These are phyloP conservation scores for Antitype chi DNA, from an alignment of 2,888 invertebrate species.

Conservation along the genomic window DNA sequence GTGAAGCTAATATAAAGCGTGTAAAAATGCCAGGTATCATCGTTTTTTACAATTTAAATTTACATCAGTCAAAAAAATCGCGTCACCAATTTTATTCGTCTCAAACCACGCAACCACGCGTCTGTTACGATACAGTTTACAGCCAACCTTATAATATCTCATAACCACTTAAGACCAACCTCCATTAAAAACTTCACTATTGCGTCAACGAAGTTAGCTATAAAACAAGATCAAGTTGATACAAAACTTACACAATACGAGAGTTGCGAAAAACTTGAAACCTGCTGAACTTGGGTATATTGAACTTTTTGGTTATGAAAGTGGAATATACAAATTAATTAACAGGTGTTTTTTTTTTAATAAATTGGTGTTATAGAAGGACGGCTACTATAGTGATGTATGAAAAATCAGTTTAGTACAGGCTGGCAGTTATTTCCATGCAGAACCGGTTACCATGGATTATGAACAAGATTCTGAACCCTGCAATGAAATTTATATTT, in stretches of 20 bases:
- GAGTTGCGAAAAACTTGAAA: conserved; percentile 28
- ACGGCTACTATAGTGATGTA: not conserved
- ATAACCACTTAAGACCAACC: not conserved
- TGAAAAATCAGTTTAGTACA: no score
- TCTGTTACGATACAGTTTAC: conserved; percentile 4
- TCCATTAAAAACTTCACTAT: conserved; percentile 22
- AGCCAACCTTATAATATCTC: conserved; percentile 6
- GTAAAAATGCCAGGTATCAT: not conserved
- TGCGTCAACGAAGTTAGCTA: conserved; percentile 17
- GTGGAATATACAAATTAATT: conserved; percentile 1
- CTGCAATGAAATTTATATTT: no score
- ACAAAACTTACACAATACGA: conserved; percentile 35
- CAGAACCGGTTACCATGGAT: no score
- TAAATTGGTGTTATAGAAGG: conserved; percentile 6
- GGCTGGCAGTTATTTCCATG: no score
- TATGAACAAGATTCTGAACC: no score
- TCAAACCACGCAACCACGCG: not conserved
- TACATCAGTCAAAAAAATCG: not conserved
- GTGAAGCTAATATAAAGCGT: no score
- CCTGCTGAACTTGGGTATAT: conserved; percentile 16
- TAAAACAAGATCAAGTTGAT: conserved; percentile 28
- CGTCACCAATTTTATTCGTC: not conserved
- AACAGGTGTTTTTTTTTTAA: not conserved
- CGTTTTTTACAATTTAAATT: not conserved
- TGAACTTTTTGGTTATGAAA: conserved; percentile 40